Conservation (phyloP, 2,113 vertebrate species). For the Dicrurus megarhynchus region DNA sequence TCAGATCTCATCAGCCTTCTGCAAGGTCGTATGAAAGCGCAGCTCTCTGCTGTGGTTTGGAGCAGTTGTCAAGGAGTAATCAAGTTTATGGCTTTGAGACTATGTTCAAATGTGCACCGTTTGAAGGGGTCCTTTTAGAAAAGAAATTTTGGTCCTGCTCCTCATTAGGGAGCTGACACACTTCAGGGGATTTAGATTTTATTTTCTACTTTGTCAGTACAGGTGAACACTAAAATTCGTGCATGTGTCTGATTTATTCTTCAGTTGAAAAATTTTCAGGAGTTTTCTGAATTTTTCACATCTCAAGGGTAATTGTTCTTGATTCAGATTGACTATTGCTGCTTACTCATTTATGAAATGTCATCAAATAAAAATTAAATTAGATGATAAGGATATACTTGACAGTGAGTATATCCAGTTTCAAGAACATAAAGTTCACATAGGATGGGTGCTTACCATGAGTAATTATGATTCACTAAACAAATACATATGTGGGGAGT, state of each 20-base stretch:
- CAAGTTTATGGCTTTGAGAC: not conserved
- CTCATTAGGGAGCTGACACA: not conserved
- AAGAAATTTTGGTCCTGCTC: not conserved
- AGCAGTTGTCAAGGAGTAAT: not conserved
- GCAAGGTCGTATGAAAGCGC: not conserved
- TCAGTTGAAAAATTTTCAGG: not conserved
- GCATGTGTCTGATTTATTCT: not conserved
- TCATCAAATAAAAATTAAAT: not conserved
- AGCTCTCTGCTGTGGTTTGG: not conserved
- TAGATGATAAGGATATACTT: not conserved
- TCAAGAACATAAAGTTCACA: not conserved
- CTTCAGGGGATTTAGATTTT: not conserved
- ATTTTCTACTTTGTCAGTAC: not conserved
- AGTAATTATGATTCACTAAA: not conserved
- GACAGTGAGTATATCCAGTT: not conserved
- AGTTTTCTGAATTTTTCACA: not conserved
- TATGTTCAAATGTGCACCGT: not conserved
- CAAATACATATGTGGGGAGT: not conserved
- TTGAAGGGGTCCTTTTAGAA: not conserved
- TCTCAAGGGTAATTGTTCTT: not conserved
- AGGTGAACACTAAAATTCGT: not conserved
- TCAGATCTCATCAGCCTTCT: slow-evolving; percentile 23
- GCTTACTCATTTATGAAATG: not conserved
- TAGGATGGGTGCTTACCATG: not conserved
- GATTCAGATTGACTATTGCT: not conserved